A percentile compares a stretch with the other conserved stretches of the same genome.
Conservation (phyloP, 2,888 invertebrate genomes). For the Entomobrya proxima region DNA sequence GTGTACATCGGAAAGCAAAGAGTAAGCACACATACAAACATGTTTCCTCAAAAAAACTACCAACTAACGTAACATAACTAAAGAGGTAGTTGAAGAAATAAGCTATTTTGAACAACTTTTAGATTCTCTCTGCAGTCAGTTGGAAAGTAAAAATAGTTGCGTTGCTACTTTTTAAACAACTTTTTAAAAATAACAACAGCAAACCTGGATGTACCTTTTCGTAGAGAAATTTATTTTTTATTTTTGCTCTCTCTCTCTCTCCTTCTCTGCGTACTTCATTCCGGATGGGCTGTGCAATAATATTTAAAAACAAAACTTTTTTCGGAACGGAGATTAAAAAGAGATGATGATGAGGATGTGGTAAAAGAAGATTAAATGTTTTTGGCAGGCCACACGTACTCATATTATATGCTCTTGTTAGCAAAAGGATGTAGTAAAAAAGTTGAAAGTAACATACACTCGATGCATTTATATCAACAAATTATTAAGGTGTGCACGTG, state of each 20-base stretch:
- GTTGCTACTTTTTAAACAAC: neutral
- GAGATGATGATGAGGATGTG: slow-evolving; percentile 17
- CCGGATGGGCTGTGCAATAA: slow-evolving; percentile 22
- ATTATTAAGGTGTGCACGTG: neutral
- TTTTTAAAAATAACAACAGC: slow-evolving; percentile 12
- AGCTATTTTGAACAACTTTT: neutral
- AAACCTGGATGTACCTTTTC: neutral
- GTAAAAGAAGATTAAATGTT: slow-evolving; percentile 42
- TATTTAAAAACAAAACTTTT: slow-evolving; percentile 60
- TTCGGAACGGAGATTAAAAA: slow-evolving; percentile 55
- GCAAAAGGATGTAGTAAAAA: neutral
- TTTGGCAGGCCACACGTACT: slow-evolving; percentile 21
- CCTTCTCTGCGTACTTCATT: too few species aligned
- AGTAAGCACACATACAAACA: slow-evolving; percentile 5
- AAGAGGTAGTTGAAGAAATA: neutral
- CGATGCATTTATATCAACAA: neutral
- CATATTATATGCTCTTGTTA: neutral
- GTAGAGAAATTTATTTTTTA: slow-evolving; percentile 1
- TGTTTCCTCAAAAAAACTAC: slow-evolving; percentile 1
- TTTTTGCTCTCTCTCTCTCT: neutral
- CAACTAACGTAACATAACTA: neutral
- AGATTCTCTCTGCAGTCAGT: neutral
- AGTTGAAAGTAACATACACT: neutral
- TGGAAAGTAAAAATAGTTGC: slow-evolving; percentile 36
- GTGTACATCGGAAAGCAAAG: too few species aligned